Base-by-base conservation (phyloP, 2,888 invertebrate genomes). In the Ormyrus nitidulus region DNA sequence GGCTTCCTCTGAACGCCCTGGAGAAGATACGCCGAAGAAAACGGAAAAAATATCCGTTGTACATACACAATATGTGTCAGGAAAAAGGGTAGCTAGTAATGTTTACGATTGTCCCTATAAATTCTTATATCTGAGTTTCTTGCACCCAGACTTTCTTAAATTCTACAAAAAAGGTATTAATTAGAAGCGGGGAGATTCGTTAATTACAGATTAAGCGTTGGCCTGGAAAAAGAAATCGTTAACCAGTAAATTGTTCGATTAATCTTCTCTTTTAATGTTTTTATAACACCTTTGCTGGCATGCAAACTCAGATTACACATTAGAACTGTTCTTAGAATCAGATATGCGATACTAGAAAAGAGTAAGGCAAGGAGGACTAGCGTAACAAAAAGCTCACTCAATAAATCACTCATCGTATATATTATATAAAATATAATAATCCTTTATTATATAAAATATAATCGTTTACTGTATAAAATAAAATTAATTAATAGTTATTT, bases 1-100 rank as follows among this genome's bases (percentile, higher is more conserved):
- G 84, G 83, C 79, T 81, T 85, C 84, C 84, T 85, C 83, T 84
- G 85, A 81, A 86, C 80, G 81, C 77, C 85, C 88, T 88, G 86
- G 48, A 77, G 73, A 72, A 72, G 70, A 78, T 34, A 49, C 51
- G 64, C 59, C 68, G 59, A 76, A 74, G 73, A 76, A 74, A 77
- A 65, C 13, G 59, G 66, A 64, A 81, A 81, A 79, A 81, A 51
- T 69, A 59, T 59, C 71, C 72, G 59, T 75, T 81, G 62, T 81
- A 79, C 66, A 79, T 79, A 76, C 53, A 48, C 75, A 62, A 58
- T 64, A 77, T 65, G 58, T 6, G 53, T 68, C 73, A 56, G 62
- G 62, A 58, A 34, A 49, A 49, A 19, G 64, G 62, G 46, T 80
- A 73, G 56, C 72, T 66, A 78, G 68, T 78, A 61, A 78, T 72